These are phyloP conservation scores for Drosophila formosana DNA, from an alignment of 2,888 invertebrate species.

Conservation along the genomic window DNA sequence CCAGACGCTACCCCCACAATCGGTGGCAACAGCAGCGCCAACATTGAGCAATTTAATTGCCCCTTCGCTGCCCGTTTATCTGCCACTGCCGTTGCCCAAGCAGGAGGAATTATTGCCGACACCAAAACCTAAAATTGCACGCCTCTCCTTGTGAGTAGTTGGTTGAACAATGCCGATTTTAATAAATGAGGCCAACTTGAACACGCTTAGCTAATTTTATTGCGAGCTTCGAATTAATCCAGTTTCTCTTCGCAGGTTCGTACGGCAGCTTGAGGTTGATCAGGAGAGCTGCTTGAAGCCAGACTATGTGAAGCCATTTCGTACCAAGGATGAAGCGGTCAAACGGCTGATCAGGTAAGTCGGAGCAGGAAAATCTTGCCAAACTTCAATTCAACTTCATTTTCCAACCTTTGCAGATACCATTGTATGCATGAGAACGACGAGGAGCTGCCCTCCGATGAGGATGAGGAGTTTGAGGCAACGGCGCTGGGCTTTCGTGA, in stretches of 20 bases:
- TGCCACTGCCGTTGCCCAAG: constrained; percentile 63
- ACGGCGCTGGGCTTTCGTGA: constrained; percentile 89
- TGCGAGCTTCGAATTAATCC: constrained; percentile 20
- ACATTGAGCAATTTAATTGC: constrained; percentile 69
- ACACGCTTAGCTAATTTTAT: constrained; percentile 9
- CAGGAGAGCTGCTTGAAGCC: constrained; percentile 91
- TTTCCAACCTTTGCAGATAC: constrained; percentile 85
- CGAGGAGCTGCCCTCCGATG: constrained; percentile 88
- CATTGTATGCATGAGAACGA: constrained; percentile 89
- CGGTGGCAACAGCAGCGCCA: constrained; percentile 47
- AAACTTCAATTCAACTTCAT: not conserved
- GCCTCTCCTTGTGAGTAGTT: constrained; percentile 86
- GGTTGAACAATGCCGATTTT: constrained; percentile 83
- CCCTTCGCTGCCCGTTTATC: constrained; percentile 42
- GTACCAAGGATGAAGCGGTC: constrained; percentile 90
- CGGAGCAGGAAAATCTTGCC: not conserved
- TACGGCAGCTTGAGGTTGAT: constrained; percentile 91
- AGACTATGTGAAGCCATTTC: constrained; percentile 90
- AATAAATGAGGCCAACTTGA: constrained; percentile 64
- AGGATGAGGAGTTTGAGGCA: constrained; percentile 89
- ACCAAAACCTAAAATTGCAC: constrained; percentile 84
- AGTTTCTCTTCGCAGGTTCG: constrained; percentile 86
- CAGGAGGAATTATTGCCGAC: constrained; percentile 83
- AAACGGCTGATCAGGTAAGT: constrained; percentile 88
- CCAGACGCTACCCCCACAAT: constrained; percentile 35